Conservation (phyloP, 2,113 vertebrate genomes). For the Ondatra zibethicus region DNA sequence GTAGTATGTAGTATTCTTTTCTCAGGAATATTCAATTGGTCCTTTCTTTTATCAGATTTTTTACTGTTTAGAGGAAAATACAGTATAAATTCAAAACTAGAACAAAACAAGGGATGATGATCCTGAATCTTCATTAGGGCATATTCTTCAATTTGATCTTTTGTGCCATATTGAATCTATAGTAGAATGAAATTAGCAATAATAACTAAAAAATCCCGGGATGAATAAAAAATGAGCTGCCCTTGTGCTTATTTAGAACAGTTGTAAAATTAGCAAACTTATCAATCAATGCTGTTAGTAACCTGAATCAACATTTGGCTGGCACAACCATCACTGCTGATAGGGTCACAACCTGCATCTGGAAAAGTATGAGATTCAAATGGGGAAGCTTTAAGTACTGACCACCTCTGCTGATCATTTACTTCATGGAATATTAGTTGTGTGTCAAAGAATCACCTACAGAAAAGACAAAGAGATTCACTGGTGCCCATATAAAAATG, state of each 20-base stretch:
- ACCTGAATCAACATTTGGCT: neutral
- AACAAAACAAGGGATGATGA: neutral
- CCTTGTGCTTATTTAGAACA: neutral
- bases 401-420: fast-evolving
- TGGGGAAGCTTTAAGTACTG: neutral
- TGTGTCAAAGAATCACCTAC: neutral
- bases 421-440: neutral
- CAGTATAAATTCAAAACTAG: neutral
- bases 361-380: neutral
- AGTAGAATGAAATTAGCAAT: neutral
- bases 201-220: neutral
- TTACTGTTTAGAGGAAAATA: neutral
- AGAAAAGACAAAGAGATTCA: neutral
- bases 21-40: neutral
- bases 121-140: neutral
- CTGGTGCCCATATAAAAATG: neutral
- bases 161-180: neutral
- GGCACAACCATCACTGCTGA: neutral
- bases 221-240: neutral
- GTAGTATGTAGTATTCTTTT: neutral
- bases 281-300: neutral
- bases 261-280: neutral
- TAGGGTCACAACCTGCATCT: neutral
- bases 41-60: neutral
- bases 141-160: neutral